phyloP scores from a whole-genome alignment of 2,888 invertebrate genomes.

The Drosophila sordidula region DNA sequence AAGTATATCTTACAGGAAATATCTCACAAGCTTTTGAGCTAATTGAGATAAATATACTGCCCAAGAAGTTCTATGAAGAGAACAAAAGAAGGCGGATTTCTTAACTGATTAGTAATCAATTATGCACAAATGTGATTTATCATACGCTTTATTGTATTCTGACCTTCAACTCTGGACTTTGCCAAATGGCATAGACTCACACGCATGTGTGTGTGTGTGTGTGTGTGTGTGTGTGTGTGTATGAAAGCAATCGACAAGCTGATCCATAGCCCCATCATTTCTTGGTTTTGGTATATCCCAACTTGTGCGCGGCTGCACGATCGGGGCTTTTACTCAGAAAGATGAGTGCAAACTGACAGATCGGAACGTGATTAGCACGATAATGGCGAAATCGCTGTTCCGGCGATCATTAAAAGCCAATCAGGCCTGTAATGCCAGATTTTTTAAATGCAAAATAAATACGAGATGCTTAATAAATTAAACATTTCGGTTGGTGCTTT shows the following conservation, averaged over 20 bases:
- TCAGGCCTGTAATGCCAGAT: not conserved
- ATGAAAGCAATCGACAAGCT: not conserved
- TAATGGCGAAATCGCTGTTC: conserved; percentile 5
- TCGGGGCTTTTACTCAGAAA: not conserved
- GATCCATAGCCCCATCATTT: not conserved
- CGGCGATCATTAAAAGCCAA: conserved; percentile 14
- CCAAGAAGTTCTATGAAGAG: not conserved
- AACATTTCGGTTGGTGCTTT: not conserved
- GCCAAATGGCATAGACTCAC: not conserved
- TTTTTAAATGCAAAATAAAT: not conserved
- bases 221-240: not conserved
- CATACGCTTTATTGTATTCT: not conserved
- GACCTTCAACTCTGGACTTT: conserved; percentile 2
- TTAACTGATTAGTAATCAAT: conserved; percentile 11
- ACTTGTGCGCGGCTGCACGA: not conserved
- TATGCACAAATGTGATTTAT: conserved; percentile 4
- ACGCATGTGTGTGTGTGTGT: not conserved
- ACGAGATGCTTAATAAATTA: not conserved
- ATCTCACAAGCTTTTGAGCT: not conserved
- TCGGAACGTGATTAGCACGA: conserved; percentile 22
- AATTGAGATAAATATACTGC: conserved; percentile 1
- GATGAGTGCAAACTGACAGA: conserved; percentile 10
- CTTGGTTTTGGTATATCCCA: conserved; percentile 1
- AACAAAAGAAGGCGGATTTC: not conserved
- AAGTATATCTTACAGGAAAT: not conserved